Base-by-base conservation (phyloP, 2,797 vertebrate species). In the Hippoglossus hippoglossus region DNA sequence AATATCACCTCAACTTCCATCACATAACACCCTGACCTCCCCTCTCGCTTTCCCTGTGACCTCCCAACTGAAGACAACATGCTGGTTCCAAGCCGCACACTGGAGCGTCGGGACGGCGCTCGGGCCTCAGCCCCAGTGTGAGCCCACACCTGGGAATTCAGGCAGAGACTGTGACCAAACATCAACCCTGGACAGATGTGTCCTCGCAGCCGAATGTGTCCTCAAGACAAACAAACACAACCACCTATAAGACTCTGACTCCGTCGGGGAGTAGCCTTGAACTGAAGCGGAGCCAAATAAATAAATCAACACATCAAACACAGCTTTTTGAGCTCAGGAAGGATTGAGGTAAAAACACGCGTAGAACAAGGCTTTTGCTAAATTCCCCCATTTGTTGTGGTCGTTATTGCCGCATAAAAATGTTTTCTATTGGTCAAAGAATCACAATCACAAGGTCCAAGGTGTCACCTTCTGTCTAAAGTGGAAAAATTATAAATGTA, bases 81-180 rank as follows among this genome's bases (percentile, higher is more conserved):
- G 81, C 85, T 82, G 86, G 22, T 80, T 85, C 62, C 79, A 65
- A 64, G 79, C 50, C 7, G 67, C 67, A 22, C 77, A 56, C 80
- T 67, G 63, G 81, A 9, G 78, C 34, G 75, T 67, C 73, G 63
- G 18, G 67, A 53, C 75, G 54, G 63, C 63, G 24, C 56, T 64
- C 58, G 0, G 71, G 85, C 74, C 83, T 68, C 76, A 4, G 77
- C 51, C 83, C 55, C 87, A 65, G 85, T 3, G 80, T 73, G 88
- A 76, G 73, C 62, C 70, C 86, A 86, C 91, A 90, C 90, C 90
- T 91, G 90, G 83, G 86, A 90, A 89, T 90, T 90, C 80, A 68
- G 86, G 56, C 65, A 1, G 19, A 61, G 63, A 36, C 71, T 26
- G 55, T 62, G 73, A 79, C 84, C 63, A 84, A 89, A 91, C 90